Percentiles rank a stretch among this genome's conserved stretches.
Conservation (phyloP, 2,888 invertebrate species). For the Hydrotaea diabolus region DNA sequence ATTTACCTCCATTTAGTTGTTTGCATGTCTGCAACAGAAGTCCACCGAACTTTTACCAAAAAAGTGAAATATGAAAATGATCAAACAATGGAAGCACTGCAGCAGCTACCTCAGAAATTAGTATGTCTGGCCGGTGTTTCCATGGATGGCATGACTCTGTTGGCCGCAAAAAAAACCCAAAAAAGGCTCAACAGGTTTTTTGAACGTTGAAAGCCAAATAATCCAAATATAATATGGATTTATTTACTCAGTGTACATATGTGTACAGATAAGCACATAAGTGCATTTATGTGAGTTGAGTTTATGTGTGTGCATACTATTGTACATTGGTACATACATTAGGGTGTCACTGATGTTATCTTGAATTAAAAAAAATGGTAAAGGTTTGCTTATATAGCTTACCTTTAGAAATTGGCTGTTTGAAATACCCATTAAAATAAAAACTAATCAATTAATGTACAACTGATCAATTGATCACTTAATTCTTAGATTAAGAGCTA, state of each 20-base stretch:
- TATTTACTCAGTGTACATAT: neutral
- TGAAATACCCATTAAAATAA: no score
- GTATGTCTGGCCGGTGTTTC: slow-evolving; percentile 2
- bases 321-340: neutral
- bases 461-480: no score
- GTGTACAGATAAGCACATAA: neutral
- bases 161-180: neutral
- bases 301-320: no score
- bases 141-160: neutral
- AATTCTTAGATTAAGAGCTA: no score
- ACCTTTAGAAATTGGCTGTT: no score
- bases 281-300: neutral
- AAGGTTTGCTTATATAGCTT: no score
- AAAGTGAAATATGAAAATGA: neutral
- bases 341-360: no score
- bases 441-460: no score
- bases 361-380: no score
- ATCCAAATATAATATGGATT: slow-evolving; percentile 7
- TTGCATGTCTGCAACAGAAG: neutral
- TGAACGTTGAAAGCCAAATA: neutral
- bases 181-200: slow-evolving; percentile 9
- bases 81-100: neutral
- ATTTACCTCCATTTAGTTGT: slow-evolving; percentile 1
- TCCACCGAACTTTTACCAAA: slow-evolving; percentile 19
- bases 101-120: neutral